Evolutionary conservation across 2,113 vertebrate species (phyloP).

Genomic region (Cyrtonyx montezumae): DNA sequence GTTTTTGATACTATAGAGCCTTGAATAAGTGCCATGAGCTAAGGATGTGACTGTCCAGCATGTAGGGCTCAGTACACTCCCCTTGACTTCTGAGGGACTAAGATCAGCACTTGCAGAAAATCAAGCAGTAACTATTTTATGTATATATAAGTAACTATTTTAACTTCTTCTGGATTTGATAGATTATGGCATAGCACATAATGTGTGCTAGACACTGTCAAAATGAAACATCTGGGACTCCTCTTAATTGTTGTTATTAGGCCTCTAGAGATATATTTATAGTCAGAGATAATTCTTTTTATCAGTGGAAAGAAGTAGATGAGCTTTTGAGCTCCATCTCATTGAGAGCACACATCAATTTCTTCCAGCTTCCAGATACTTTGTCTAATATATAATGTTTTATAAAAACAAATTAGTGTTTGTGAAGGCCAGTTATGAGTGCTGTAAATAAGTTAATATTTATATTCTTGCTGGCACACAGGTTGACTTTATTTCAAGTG

Average conservation of each 20-base stretch:
- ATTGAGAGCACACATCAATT: rapidly evolving
- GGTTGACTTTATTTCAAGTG: neutral
- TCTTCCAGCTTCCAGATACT: neutral
- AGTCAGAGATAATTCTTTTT: neutral
- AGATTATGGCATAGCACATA: neutral
- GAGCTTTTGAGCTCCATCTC: neutral
- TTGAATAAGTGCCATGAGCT: neutral
- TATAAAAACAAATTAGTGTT: neutral
- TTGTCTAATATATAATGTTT: neutral
- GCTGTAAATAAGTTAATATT: neutral
- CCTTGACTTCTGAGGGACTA: neutral
- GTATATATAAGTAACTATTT: neutral
- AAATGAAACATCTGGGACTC: neutral
- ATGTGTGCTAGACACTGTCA: neutral
- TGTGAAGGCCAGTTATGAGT: neutral
- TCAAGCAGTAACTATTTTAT: neutral
- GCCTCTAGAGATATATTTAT: neutral
- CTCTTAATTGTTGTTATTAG: neutral
- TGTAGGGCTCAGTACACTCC: neutral
- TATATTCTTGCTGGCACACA: neutral
- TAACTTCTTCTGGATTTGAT: neutral
- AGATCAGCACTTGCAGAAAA: neutral
- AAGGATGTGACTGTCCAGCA: neutral
- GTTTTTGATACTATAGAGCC: neutral
- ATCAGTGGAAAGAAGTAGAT: neutral